Percentiles rank a stretch among this genome's conserved stretches.
Conservation (phyloP, 2,888 invertebrate genomes). For the Pediacus dermestoides region DNA sequence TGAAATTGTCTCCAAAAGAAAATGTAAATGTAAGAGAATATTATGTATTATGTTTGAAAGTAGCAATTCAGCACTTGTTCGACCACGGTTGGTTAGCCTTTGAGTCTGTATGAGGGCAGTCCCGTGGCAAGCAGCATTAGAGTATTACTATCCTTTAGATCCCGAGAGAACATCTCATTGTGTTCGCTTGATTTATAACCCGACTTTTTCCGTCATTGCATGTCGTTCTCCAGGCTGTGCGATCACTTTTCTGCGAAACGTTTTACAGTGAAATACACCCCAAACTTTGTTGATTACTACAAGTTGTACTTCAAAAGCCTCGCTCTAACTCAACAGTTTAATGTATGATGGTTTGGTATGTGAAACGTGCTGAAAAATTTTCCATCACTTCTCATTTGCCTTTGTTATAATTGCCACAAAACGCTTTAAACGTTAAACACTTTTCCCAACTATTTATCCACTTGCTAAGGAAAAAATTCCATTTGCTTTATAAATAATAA, state of each 20-base stretch:
- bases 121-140: no score
- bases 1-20: neutral
- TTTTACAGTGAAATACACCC: constrained; percentile 21
- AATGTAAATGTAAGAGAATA: neutral
- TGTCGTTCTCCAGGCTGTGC: constrained; percentile 16
- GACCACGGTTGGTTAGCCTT: constrained; percentile 1
- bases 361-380: no score
- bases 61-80: constrained; percentile 1
- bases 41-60: no score
- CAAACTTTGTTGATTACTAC: constrained; percentile 22
- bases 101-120: neutral
- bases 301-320: no score
- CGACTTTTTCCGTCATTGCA: constrained; percentile 27
- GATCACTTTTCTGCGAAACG: constrained; percentile 16
- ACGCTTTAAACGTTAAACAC: no score
- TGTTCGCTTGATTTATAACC: constrained; percentile 31
- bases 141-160: constrained; percentile 5
- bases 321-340: no score
- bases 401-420: no score
- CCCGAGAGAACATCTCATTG: constrained; percentile 28
- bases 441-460: no score
- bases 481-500: no score
- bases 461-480: no score
- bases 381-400: no score
- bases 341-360: no score